Evolutionary conservation across 1,140 invertebrate species (phyloP), one percentile per base, ranked within the genome.

Genomic region (Hetaerina americana): DNA sequence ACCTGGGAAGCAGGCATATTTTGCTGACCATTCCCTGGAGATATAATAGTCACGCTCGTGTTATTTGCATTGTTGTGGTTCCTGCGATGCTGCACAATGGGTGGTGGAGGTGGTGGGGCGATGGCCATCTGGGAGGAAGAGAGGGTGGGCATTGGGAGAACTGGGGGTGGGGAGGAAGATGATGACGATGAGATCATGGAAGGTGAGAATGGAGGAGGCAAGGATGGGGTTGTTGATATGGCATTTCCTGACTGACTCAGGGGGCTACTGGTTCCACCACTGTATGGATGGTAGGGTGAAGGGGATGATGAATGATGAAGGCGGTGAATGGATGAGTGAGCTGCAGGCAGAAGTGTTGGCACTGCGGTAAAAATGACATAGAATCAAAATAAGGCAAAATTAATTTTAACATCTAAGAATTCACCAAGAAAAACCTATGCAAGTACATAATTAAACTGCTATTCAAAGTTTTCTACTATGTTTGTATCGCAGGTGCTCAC

Each of bases 21-120:
- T 66, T 71, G 72, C 29, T 70, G 69, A 26, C 70, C 70, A 31
- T 77, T 75, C 77, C 89, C 89, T 18, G 40, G 15, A 57, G 40
- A 57, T 68, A 90, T 85, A 75, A 90, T 82, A 1, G 89, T 90
- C 1, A 89, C 87, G 76, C 87, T 89, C 12, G 88, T 90, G 78
- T 90, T 90, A 77, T 88, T 88, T 27, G 82, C 84, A 70, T 85
- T 81, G 5, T 82, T 28, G 88, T 85, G 72, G 87, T 86, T 57
- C 24, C 70, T 71, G 29, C 71, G 75, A 71, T 70, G 40, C 22
- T 57, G 40, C 15, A 57, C 40, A 5, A 71, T 22, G 66, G 70
- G 72, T 74, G 73, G 70, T 69, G 72, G 71, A 66, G 72, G 25
- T 70, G 73, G 69, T 69, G 74, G 67, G 68, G 72, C 18, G 66